Evolutionary conservation across 2,113 vertebrate species (phyloP).

Genomic region (Acrocephalus arundinaceus): DNA sequence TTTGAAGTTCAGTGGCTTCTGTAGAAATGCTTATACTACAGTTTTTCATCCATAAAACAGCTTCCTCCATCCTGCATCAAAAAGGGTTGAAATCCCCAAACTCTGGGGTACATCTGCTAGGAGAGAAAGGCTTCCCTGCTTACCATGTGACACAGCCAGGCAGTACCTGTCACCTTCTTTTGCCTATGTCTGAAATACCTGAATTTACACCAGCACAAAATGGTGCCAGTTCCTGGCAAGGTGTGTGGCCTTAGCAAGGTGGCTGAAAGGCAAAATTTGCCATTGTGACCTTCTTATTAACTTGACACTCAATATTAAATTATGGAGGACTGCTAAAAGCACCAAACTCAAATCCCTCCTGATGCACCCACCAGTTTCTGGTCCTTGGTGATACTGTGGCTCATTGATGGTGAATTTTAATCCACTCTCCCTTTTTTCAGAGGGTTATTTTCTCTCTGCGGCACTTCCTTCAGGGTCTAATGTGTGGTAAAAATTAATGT

Average conservation of each 20-base stretch:
- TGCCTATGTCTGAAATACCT: not conserved
- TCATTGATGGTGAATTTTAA: not conserved
- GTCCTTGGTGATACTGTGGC: not conserved
- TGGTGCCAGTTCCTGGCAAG: not conserved
- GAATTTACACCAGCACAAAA: not conserved
- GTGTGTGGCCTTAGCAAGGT: not conserved
- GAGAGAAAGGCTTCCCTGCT: not conserved
- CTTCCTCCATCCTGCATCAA: not conserved
- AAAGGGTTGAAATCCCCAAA: not conserved
- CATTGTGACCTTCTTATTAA: not conserved
- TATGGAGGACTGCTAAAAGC: not conserved
- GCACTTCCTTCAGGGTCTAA: not conserved
- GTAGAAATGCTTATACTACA: not conserved
- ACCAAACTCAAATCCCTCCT: not conserved
- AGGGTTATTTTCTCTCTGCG: not conserved
- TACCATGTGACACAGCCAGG: not conserved
- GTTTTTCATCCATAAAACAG: not conserved
- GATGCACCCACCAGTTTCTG: not conserved
- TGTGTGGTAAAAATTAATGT: not conserved
- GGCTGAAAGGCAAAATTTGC: not conserved
- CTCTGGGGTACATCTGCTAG: not conserved
- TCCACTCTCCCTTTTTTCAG: not conserved
- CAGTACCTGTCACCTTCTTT: not conserved
- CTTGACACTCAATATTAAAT: not conserved
- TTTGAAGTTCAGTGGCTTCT: not conserved